Conservation (phyloP, 2,113 vertebrate species). For the Lasiurus borealis region DNA sequence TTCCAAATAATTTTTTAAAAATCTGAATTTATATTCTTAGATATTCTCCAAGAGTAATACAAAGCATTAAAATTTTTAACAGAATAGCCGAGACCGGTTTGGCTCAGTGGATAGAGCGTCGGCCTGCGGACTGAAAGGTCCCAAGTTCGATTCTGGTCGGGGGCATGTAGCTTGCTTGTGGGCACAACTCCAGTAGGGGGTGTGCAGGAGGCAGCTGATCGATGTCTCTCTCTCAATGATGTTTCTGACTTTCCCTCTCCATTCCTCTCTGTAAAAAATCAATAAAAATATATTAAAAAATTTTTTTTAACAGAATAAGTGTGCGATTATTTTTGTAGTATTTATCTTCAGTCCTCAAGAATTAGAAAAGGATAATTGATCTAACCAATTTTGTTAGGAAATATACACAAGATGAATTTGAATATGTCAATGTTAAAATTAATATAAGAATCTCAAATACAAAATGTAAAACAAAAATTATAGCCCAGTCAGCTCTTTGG, state of each 20-base stretch:
- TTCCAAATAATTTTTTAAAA: neutral
- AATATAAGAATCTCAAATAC: neutral
- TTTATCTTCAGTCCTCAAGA: constrained; percentile 8
- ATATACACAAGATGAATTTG: neutral
- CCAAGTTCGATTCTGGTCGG: too few species aligned
- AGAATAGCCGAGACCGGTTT: neutral
- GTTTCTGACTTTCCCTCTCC: too few species aligned
- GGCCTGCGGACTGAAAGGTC: too few species aligned
- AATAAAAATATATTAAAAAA: too few species aligned
- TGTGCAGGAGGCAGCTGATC: too few species aligned
- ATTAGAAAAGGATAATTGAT: neutral
- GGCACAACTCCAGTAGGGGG: too few species aligned
- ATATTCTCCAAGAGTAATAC: neutral
- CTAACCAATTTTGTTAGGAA: constrained; percentile 3
- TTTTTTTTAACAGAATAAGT: neutral
- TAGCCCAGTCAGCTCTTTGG: too few species aligned
- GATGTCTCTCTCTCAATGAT: too few species aligned
- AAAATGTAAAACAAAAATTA: neutral
- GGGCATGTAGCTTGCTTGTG: too few species aligned
- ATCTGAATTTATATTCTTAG: neutral
- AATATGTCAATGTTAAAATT: constrained; percentile 19
- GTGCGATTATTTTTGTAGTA: neutral
- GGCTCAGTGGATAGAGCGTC: too few species aligned
- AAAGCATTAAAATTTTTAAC: constrained; percentile 46
- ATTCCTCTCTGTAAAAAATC: too few species aligned